Base-by-base conservation (phyloP, 1,140 invertebrate species). In the Macrocentrus cingulum region DNA sequence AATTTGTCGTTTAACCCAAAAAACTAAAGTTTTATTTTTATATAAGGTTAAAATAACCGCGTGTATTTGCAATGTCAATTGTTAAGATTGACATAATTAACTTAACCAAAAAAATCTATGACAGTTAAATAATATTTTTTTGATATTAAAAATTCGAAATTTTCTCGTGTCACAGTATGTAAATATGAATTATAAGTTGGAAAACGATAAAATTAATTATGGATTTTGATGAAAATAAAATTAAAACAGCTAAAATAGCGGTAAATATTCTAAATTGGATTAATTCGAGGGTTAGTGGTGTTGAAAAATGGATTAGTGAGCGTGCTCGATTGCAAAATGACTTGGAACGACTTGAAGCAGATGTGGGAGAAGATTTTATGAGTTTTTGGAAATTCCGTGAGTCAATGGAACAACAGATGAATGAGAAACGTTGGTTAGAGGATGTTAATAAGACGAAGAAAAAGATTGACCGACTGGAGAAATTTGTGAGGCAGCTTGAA, bases 301-400 rank as follows among this genome's bases (percentile, higher is more conserved):
- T 67, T 49, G 64, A 49, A 22, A 19, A 48, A 13, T 66, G 67
- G 61, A 57, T 32, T 0, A 45, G 61, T n/a, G 67, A 69, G 20
- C 63, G 63, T 18, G 46, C 25, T 20, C 61, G 45, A 11, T 34
- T 64, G 9, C 58, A 56, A 16, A 61, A 57, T 13, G 66, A 68
- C 39, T 64, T 68, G 36, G 60, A 50, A 29, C 59, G 59, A 1
- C 29, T 70, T 48, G 62, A 59, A 48, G 45, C 60, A 8, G 64
- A 19, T 1, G 56, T 45, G n/a, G 45, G 22, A 1, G 48, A 54
- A n/a, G 53, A 58, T 46, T 22, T 23, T 2, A 16, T 16, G 16
- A 36, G 19, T 37, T 11, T 55, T 45, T 20, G 45, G 42, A 20
- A 20, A 8, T 41, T 16, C 32, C 39, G 19, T 3, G 64, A 66